Evolutionary conservation across 2,888 invertebrate genomes (phyloP).

Genomic region (Mimas tiliae): DNA sequence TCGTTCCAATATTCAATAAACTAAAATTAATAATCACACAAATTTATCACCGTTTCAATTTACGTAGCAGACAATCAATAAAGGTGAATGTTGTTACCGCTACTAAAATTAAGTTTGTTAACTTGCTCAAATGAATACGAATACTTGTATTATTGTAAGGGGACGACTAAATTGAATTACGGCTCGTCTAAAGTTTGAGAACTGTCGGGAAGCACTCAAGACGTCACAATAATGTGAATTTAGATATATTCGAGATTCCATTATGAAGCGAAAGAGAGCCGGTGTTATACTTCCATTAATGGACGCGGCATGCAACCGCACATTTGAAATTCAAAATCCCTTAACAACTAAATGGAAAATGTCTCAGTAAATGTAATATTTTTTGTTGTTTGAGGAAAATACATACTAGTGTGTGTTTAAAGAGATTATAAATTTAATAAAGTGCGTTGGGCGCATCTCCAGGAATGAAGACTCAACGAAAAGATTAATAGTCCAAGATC

Average conservation of each 20-base stretch:
- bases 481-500: too few relatives aligned
- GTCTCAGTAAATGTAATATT: not conserved
- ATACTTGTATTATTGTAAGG: constrained; percentile 31
- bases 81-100: constrained; percentile 26
- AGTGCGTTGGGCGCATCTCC: too few relatives aligned
- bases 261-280: constrained; percentile 50
- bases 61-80: not conserved
- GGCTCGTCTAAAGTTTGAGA: constrained; percentile 31
- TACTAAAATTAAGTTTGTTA: constrained; percentile 12
- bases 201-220: constrained; percentile 47
- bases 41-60: constrained; percentile 19
- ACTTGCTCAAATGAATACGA: constrained; percentile 17
- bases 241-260: constrained; percentile 61
- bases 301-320: constrained; percentile 14
- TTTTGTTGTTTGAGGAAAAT: not conserved
- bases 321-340: constrained; percentile 28
- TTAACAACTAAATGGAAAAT: not conserved
- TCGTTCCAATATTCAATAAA: constrained; percentile 10
- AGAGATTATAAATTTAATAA: too few relatives aligned
- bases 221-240: constrained; percentile 56
- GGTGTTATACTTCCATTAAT: constrained; percentile 61
- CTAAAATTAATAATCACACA: constrained; percentile 13
- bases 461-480: too few relatives aligned
- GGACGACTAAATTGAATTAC: constrained; percentile 31
- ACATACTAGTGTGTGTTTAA: not conserved